These are phyloP conservation scores for Papilio demoleus DNA, from an alignment of 2,888 invertebrate species.

Conservation along the genomic window DNA sequence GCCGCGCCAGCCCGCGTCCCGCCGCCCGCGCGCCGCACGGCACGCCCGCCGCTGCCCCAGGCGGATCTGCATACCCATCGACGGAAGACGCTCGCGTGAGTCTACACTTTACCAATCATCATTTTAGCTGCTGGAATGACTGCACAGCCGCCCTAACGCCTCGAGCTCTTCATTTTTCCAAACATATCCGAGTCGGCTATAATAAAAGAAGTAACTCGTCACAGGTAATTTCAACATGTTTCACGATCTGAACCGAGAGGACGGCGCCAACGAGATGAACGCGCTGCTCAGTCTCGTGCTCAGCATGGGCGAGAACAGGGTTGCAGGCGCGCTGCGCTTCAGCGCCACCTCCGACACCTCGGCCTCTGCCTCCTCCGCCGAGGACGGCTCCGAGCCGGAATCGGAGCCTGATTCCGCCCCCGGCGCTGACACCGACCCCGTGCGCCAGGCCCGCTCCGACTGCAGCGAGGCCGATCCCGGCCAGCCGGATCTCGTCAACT, in stretches of 20 bases:
- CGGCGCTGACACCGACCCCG: conserved; percentile 33
- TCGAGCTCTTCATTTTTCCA: too few relatives aligned
- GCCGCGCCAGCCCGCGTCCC: conserved; percentile 49
- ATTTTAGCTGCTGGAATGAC: too few relatives aligned
- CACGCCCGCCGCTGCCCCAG: conserved; percentile 61
- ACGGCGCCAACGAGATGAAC: conserved; percentile 78
- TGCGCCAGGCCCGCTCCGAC: too few relatives aligned
- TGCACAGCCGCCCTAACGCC: too few relatives aligned
- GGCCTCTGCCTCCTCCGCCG: conserved; percentile 47
- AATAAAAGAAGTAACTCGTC: neutral
- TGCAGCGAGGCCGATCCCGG: conserved; percentile 40
- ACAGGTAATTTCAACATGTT: conserved; percentile 66
- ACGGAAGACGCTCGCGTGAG: conserved; percentile 16
- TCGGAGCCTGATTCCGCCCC: neutral
- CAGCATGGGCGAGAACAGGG: conserved; percentile 74
- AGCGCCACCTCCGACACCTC: conserved; percentile 53
- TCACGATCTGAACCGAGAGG: conserved; percentile 65
- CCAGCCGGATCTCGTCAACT: too few relatives aligned
- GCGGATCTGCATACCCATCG: conserved; percentile 48
- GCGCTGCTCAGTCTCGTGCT: conserved; percentile 76
- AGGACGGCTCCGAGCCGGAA: conserved; percentile 38
- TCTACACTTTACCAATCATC: too few relatives aligned
- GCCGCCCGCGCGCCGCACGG: conserved; percentile 50
- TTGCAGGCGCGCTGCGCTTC: conserved; percentile 71
- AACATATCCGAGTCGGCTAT: too few relatives aligned